These are phyloP conservation scores for Teleogryllus occipitalis DNA, from an alignment of 1,140 invertebrate species.

Conservation along the genomic window DNA sequence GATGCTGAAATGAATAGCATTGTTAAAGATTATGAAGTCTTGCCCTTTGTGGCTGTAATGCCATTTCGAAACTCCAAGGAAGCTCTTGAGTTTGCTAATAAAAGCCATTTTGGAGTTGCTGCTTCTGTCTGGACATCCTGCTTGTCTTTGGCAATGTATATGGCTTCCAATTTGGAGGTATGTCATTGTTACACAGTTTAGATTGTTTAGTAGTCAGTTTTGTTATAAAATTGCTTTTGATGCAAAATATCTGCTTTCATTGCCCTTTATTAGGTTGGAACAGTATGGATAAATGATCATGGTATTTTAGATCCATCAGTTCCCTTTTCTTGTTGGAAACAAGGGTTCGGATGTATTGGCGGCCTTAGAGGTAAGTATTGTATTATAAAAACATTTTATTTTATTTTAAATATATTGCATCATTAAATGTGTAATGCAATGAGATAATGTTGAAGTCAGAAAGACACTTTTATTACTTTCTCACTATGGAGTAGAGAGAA, in stretches of 20 bases:
- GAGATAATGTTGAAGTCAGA: too few relatives aligned
- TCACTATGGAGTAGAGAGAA: too few relatives aligned
- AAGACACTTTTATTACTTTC: too few relatives aligned
- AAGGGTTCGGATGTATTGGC: not conserved
- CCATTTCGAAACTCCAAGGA: not conserved
- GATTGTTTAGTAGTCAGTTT: too few relatives aligned
- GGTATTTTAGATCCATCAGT: not conserved
- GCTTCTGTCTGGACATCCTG: not conserved
- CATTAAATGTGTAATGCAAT: too few relatives aligned
- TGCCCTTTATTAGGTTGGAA: not conserved
- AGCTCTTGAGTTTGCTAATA: not conserved
- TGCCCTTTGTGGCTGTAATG: not conserved
- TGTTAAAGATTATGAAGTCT: not conserved
- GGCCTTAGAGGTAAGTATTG: not conserved
- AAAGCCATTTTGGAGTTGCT: not conserved
- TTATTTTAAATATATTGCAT: too few relatives aligned
- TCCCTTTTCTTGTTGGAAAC: not conserved
- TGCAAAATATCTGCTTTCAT: too few relatives aligned
- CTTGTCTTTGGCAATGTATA: not conserved
- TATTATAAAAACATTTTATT: not conserved
- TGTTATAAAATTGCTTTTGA: too few relatives aligned
- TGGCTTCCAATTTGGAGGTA: not conserved
- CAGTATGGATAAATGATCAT: not conserved
- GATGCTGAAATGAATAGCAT: not conserved
- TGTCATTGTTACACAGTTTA: too few relatives aligned